Conservation (phyloP, 2,113 vertebrate species). For the Telmatochromis bifrenatus region DNA sequence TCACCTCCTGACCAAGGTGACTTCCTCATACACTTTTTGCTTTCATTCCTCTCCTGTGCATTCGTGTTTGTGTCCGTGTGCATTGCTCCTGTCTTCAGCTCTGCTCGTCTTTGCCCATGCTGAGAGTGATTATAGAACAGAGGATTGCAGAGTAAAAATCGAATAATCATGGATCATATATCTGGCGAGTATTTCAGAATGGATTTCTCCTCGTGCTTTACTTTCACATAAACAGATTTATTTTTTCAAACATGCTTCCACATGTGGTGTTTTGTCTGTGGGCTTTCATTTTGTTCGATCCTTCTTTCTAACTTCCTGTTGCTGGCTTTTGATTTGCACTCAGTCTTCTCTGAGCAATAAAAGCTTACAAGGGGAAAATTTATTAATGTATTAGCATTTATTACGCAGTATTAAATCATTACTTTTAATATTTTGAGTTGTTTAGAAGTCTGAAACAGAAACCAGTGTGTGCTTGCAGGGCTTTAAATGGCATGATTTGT, state of each 20-base stretch:
- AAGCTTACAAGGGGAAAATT: not conserved
- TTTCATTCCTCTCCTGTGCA: not conserved
- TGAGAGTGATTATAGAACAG: not conserved
- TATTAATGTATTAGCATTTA: not conserved
- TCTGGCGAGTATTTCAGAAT: not conserved
- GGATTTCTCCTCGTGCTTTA: not conserved
- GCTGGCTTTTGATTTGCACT: not conserved
- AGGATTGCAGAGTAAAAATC: rapidly evolving
- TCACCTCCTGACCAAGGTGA: conserved; percentile 99
- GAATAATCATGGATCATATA: not conserved
- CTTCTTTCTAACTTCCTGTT: not conserved
- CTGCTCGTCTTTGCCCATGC: not conserved
- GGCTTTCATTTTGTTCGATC: not conserved
- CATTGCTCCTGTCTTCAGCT: conserved; percentile 19
- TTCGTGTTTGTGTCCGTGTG: conserved; percentile 45
- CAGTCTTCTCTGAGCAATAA: not conserved
- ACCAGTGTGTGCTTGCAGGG: not conserved
- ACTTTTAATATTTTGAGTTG: not conserved
- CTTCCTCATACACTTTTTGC: conserved; percentile 55
- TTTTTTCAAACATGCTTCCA: not conserved
- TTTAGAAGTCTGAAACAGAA: not conserved
- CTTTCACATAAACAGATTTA: not conserved
- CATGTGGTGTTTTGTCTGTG: not conserved
- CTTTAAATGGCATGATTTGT: not conserved
- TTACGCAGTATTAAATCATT: not conserved